Evolutionary conservation across 2,113 vertebrate species (phyloP).

Genomic region (Willisornis vidua): DNA sequence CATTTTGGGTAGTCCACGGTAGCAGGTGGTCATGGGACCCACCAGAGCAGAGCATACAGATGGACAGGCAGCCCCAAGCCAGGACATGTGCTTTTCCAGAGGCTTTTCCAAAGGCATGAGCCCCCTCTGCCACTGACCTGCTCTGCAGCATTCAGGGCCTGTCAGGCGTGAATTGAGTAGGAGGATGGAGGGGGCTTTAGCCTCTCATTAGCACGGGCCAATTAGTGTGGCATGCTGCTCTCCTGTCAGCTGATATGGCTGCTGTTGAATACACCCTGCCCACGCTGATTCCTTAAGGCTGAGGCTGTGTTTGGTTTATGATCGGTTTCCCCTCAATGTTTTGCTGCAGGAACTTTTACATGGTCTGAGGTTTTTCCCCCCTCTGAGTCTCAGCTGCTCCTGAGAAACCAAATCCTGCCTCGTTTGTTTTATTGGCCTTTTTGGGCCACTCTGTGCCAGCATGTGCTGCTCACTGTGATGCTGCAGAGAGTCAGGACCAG

Average conservation of each 20-base stretch:
- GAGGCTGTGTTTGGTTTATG: background rate
- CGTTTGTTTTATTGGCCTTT: background rate
- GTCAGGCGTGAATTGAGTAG: background rate
- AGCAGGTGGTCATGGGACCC: background rate
- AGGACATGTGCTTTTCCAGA: background rate
- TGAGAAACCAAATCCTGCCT: background rate
- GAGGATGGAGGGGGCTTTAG: background rate
- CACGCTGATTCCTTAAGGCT: background rate
- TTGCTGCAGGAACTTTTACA: background rate
- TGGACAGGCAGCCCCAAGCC: background rate
- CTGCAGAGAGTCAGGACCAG: background rate
- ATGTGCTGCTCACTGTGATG: no score
- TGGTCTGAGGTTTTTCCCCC: background rate
- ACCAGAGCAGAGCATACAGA: background rate
- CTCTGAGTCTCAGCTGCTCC: background rate
- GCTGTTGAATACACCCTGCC: background rate
- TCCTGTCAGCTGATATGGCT: background rate
- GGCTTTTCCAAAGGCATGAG: background rate
- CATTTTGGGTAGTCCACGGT: rapidly evolving
- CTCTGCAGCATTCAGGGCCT: background rate
- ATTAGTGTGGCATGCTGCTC: background rate
- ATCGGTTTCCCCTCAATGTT: background rate
- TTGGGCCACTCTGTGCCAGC: background rate
- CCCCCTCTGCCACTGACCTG: background rate
- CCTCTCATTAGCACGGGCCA: background rate